Evolutionary conservation across 2,888 invertebrate genomes (phyloP), one percentile per base, ranked within the genome.

Genomic region (Branchipolynoe longqiensis): DNA sequence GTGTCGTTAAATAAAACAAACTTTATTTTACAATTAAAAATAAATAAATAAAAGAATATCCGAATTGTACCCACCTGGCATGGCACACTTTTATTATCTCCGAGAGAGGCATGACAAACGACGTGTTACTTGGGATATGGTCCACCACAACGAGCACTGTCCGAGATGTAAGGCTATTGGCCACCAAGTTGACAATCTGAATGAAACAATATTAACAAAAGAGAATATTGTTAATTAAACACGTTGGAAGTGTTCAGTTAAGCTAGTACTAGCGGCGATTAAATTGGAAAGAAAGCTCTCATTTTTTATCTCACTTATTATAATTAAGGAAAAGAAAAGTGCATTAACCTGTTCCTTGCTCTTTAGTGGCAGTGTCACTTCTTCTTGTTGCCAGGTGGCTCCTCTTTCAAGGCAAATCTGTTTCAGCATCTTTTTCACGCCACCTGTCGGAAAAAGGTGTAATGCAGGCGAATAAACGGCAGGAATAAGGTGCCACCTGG

Each of bases 111-210:
- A 93, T 85, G 41, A 93, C 90, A 85, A 92, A 90, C 22, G 93
- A 91, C 25, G 91, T 90, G 84, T 93, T 93, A 87, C 93, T 93
- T 0, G 93, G 92, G 74, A 93, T 92, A 85, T 93, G 93, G 87
- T 93, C 93, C 88, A 93, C 90, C 18, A 93, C 90, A 1, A 92
- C 92, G 69, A 92, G 88, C 73, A 88, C 91, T 18, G 91, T 84
- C 3, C 90, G 90, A 22, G 69, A 69, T 25, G 88, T 85, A 12
- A 92, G 78, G 22, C 87, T 87, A 0, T 86, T 59, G 56, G 86
- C 86, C 28, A 91, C 89, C 48, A 89, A 81, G 3, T 89, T 86
- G 31, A 90, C 82, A 41, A 92, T 87, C 92, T 92, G 84, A 28
- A 41, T 41, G 41, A 83, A n/a, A n/a, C n/a, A n/a, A n/a, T n/a